Evolutionary conservation across 2,797 vertebrate genomes (phyloP).

Genomic region (Lutjanus argentimaculatus): DNA sequence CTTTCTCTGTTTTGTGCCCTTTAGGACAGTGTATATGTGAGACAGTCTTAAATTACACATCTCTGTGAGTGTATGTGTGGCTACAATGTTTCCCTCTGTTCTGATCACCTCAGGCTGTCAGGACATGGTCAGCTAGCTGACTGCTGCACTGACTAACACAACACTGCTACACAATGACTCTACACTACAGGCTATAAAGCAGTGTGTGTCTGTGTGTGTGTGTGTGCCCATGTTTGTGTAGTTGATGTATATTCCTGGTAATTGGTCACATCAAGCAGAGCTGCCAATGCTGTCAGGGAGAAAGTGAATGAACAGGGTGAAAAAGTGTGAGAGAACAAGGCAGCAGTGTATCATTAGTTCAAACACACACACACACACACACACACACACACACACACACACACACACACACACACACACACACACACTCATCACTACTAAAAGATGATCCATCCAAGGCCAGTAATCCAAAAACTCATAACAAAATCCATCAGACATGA

Average conservation of each 20-base stretch:
- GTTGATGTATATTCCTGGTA: constrained; percentile 53
- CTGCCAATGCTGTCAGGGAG: constrained; percentile 41
- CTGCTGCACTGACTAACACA: constrained; percentile 39
- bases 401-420: background rate
- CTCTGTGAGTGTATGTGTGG: constrained; percentile 8
- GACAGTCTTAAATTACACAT: constrained; percentile 20
- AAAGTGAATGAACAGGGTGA: constrained; percentile 23
- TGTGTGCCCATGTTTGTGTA: constrained; percentile 27
- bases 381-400: background rate
- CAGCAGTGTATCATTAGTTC: constrained; percentile 30
- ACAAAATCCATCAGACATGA: constrained; percentile 37
- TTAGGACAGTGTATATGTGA: background rate
- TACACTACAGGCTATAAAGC: constrained; percentile 14
- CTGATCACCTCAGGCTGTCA: constrained; percentile 40
- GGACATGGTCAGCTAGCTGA: constrained; percentile 33
- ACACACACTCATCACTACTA: constrained; percentile 4
- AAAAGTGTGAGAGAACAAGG: constrained; percentile 31
- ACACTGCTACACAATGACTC: constrained; percentile 23
- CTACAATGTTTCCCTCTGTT: constrained; percentile 30
- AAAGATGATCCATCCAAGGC: constrained; percentile 32
- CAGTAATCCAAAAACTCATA: constrained; percentile 38
- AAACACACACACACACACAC: constrained; percentile 6
- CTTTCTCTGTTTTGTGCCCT: constrained; percentile 5
- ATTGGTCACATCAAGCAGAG: constrained; percentile 44
- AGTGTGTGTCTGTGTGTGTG: constrained; percentile 29